Evolutionary conservation across 2,797 vertebrate genomes (phyloP), one percentile per base, ranked within the genome.

Genomic region (Pipistrellus kuhlii): DNA sequence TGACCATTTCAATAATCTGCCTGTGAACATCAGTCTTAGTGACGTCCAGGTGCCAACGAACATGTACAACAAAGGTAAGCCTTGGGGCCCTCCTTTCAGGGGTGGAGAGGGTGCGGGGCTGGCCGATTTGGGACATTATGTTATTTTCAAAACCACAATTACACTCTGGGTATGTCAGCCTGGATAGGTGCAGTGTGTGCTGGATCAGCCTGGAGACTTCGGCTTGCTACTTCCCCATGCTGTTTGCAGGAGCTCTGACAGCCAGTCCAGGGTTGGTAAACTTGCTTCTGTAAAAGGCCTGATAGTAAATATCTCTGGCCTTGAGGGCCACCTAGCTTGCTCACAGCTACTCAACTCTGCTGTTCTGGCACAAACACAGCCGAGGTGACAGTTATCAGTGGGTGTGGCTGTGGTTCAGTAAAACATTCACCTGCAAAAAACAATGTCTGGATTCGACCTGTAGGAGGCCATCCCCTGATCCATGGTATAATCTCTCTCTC

Each of bases 31-130:
- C 95, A 99, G 99, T 77, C 98, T 99, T 97, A 99, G 99, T 66
- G 99, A 99, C 8, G 99, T 99, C 87, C 99, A 99, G 98, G 99
- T 99, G 64, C 99, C 99, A 94, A 99, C 99, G 44, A 99, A 99
- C 98, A 99, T 99, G 99, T 99, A 99, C 98, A 99, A 99, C 97
- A 99, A 99, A 98, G 99, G 99, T 99, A 98, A 92, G 98, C 87
- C 69, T 41, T 10, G 12, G 17, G 23, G 68, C 17, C 5, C 14
- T 80, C 3, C 10, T 4, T 51, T 10, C 17, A 15, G n/a, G n/a
- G 10, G 21, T 6, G 0, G 10, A 5, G 72, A 35, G 10, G 21
- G 76, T 32, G 7, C 2, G 8, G 20, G 10, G 1, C 13, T 17
- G 25, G 53, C 53, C 66, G 10, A 3, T 85, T 81, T 69, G 46